Percentiles rank a stretch among this genome's conserved stretches.
These are phyloP conservation scores for Hyla sarda DNA, from an alignment of 2,113 vertebrate genomes.

Conservation along the genomic window DNA sequence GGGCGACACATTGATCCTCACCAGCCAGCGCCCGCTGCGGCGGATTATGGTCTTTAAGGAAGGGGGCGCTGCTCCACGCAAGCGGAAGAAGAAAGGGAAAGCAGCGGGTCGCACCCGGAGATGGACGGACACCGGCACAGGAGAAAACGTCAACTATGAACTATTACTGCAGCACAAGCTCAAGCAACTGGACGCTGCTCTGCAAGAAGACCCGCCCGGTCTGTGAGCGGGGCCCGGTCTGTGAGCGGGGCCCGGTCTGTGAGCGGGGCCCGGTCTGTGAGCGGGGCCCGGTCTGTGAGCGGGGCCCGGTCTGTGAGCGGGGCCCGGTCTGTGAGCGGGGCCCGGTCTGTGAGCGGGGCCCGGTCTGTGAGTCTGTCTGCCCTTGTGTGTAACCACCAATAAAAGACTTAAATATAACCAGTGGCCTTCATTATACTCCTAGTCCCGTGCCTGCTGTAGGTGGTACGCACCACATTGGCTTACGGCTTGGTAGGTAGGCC, in stretches of 20 bases:
- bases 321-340: too few species aligned
- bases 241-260: too few species aligned
- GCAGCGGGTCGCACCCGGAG: conserved; percentile 65
- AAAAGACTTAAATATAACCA: not conserved
- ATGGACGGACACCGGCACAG: conserved; percentile 63
- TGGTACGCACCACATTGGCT: too few species aligned
- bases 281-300: too few species aligned
- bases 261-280: too few species aligned
- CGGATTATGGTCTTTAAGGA: conserved; percentile 83
- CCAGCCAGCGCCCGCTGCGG: conserved; percentile 81
- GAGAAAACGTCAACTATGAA: conserved; percentile 61
- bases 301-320: too few species aligned
- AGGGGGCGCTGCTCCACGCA: conserved; percentile 74
- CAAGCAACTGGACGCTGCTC: conserved; percentile 29
- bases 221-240: too few species aligned
- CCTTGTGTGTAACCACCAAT: not conserved
- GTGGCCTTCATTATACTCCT: too few species aligned
- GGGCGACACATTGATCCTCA: conserved; percentile 79
- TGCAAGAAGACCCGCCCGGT: not conserved
- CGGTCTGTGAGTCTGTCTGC: too few species aligned
- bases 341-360: too few species aligned
- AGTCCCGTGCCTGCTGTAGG: too few species aligned
- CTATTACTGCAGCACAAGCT: conserved; percentile 55
- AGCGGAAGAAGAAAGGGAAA: conserved; percentile 72
- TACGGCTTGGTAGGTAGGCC: too few species aligned